Evolutionary conservation across 1,140 invertebrate species (phyloP).

Genomic region (Ceratoteleas bidentatus): DNA sequence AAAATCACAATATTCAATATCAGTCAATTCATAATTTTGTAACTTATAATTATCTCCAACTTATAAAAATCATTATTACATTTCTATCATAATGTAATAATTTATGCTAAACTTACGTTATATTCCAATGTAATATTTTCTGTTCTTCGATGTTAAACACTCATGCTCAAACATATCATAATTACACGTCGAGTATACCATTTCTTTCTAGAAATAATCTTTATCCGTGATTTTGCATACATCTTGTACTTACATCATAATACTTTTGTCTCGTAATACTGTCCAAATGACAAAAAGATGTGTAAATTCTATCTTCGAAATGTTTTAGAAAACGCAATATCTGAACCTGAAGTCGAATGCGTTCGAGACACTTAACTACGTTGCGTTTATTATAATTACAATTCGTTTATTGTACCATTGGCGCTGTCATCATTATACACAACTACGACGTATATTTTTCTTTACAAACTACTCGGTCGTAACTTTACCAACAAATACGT

Average conservation of each 20-base stretch:
- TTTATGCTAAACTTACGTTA: no score
- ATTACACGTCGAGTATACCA: neutral
- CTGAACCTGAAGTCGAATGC: constrained; percentile 7
- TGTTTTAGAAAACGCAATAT: constrained; percentile 8
- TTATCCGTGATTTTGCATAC: no score
- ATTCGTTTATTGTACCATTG: constrained; percentile 50
- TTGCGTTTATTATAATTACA: constrained; percentile 37
- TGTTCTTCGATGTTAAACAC: neutral
- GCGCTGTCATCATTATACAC: no score
- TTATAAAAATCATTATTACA: no score
- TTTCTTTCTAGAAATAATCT: neutral
- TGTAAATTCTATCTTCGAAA: constrained; percentile 7
- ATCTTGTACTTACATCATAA: no score
- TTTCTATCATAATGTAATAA: no score
- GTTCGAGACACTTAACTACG: constrained; percentile 30
- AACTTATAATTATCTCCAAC: no score
- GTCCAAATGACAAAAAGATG: neutral
- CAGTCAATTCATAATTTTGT: neutral
- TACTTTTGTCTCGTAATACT: no score
- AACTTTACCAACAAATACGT: no score
- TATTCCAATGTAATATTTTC: no score
- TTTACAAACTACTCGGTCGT: no score
- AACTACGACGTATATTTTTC: no score
- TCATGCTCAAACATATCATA: neutral
- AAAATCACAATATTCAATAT: neutral